Evolutionary conservation across 2,888 invertebrate genomes (phyloP), one percentile per base, ranked within the genome.

Genomic region (Oasisia sp.): DNA sequence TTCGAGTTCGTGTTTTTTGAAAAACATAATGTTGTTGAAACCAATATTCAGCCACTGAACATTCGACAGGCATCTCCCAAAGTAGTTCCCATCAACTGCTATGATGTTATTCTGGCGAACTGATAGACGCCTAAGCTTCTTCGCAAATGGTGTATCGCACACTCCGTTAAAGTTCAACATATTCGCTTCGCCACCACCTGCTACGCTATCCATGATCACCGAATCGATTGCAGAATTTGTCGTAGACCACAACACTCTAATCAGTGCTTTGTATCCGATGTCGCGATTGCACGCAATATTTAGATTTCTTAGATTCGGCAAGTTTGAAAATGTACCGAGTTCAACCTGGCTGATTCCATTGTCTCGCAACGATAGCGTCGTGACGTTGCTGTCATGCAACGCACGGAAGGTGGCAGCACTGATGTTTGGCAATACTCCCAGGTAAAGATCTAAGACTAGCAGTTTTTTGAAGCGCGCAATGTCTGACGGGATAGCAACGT

Each of bases 231-330:
- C 74, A 19, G 74, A 74, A 74, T 74, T 74, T n/a, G 7, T n/a
- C 74, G 74, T 19, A 7, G 27, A 19, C 74, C 74, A 74, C n/a
- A 74, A 7, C 74, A n/a, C 74, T 74, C 27, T 74, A 74, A 74
- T 74, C 5, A 74, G 27, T 74, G 74, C n/a, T 3, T 8, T 74
- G n/a, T 27, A 74, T 27, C 74, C 74, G 27, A 74, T 74, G n/a
- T 74, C 0, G 5, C n/a, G 0, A 27, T 74, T 74, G 27, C 74
- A 74, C 74, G 74, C 74, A 19, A 74, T 74, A 27, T 74, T 74
- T 27, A 74, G 74, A n/a, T 74, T 74, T 74, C 74, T 74, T 74
- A 74, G 74, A 27, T 74, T 74, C 74, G 74, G 74, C 74, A 74
- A 74, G n/a, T 74, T 74, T 27, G 74, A 74, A 74, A 74, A 74